Percentiles rank a stretch among this genome's conserved stretches.
These are phyloP conservation scores for Drosophila percnosoma DNA, from an alignment of 2,888 invertebrate genomes.

Conservation along the genomic window DNA sequence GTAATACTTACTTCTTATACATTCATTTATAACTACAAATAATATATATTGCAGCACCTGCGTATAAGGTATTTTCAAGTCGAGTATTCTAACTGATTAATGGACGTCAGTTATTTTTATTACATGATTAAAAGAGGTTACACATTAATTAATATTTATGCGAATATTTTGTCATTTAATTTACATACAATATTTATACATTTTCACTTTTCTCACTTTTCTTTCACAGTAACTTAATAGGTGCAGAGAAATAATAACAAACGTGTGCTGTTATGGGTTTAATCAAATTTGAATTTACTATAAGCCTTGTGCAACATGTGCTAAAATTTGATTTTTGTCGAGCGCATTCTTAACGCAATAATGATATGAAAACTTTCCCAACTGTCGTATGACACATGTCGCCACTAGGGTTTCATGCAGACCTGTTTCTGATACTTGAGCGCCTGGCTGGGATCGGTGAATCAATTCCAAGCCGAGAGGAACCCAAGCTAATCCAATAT, in stretches of 20 bases:
- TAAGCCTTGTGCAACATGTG: not conserved
- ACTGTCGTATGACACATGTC: conserved; percentile 26
- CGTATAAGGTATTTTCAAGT: not conserved
- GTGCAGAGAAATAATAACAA: conserved; percentile 20
- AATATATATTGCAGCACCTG: not conserved
- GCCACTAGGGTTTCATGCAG: conserved; percentile 41
- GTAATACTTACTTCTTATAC: not conserved
- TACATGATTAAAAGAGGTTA: conserved; percentile 22
- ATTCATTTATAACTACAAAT: not conserved
- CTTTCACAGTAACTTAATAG: conserved; percentile 47
- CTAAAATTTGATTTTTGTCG: conserved; percentile 5
- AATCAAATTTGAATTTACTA: conserved; percentile 4
- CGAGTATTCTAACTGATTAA: not conserved
- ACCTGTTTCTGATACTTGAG: conserved; percentile 51
- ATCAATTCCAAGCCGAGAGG: conserved; percentile 36
- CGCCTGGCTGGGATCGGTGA: conserved; percentile 22
- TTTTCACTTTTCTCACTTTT: conserved; percentile 17
- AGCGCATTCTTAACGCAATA: conserved; percentile 10
- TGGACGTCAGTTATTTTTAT: conserved; percentile 32
- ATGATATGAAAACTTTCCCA: conserved; percentile 7
- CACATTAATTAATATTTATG: conserved; percentile 79
- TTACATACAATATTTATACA: conserved; percentile 57
- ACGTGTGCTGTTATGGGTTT: conserved; percentile 8
- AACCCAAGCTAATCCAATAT: conserved; percentile 49
- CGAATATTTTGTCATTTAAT: conserved; percentile 57